Evolutionary conservation across 2,113 vertebrate genomes (phyloP), one percentile per base, ranked within the genome.

Genomic region (Pluvianellus socialis): DNA sequence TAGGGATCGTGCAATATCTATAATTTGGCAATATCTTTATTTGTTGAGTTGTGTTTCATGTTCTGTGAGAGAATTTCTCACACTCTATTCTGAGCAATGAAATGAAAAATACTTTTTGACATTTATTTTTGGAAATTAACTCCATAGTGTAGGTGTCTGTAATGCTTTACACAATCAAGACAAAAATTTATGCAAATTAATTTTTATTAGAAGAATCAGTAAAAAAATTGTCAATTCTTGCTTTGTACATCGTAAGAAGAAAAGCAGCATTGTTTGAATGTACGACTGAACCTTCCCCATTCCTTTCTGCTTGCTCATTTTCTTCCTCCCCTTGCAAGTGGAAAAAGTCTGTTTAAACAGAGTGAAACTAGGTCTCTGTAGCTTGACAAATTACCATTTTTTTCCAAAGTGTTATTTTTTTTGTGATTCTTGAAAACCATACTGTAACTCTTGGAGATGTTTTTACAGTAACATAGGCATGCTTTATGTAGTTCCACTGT

Each of bases 231-330:
- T 96, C 67, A 97, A 58, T 96, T 97, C 86, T 77, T 91, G 72
- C 90, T 97, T 96, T 96, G 83, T 97, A 61, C 72, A 92, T 86
- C 26, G 14, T 79, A 63, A 97, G 97, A 98, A 98, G 97, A 98
- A 98, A 97, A 96, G 91, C 87, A 92, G 53, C 90, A 96, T 98
- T 98, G 98, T 98, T 95, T 96, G 40, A 92, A 68, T 88, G 84
- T 96, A 96, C 14, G 59, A 76, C 73, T 97, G 95, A 92, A 96
- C 95, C 97, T 98, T 98, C 96, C 98, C 94, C 97, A 97, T 98
- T 97, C 97, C 97, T 97, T 97, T 97, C 95, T 96, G 84, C 92
- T 97, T 97, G 95, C 92, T 97, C 96, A 96, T 83, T 95, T 97
- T 97, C 90, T 97, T 94, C 86, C 33, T 97, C 40, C 81, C 63